These are phyloP conservation scores for Caenorhabditis brenneri DNA, from an alignment of 1,140 invertebrate genomes.

Conservation along the genomic window DNA sequence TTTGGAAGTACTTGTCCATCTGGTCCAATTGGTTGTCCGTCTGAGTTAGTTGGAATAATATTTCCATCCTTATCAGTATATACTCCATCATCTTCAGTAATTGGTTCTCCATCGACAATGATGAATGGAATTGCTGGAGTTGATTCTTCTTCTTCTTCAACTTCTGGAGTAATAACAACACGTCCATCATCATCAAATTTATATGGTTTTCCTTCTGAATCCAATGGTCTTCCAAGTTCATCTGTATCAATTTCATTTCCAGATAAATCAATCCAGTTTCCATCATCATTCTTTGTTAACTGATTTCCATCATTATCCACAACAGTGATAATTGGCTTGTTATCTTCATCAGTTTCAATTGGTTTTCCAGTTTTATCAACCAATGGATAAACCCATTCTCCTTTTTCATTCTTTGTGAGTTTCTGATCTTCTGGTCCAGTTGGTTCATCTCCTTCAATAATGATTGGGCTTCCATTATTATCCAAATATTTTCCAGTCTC, in stretches of 20 bases:
- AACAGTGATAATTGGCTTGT: constrained; percentile 54
- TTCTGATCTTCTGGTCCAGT: constrained; percentile 62
- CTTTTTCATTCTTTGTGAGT: constrained; percentile 57
- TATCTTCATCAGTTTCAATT: constrained; percentile 40
- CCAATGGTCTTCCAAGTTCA: constrained; percentile 45
- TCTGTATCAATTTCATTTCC: constrained; percentile 51
- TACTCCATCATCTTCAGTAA: constrained; percentile 42
- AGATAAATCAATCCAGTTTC: constrained; percentile 41
- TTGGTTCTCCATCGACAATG: constrained; percentile 44
- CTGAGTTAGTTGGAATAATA: constrained; percentile 31
- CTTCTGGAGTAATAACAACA: background rate
- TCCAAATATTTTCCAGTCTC: constrained; percentile 13
- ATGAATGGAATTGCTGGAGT: constrained; percentile 33
- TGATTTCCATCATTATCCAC: constrained; percentile 48
- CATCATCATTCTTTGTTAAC: constrained; percentile 41
- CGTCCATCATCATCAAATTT: constrained; percentile 22
- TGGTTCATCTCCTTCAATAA: constrained; percentile 33
- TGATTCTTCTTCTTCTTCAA: background rate
- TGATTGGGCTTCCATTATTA: constrained; percentile 43
- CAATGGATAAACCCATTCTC: constrained; percentile 62
- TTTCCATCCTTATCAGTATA: constrained; percentile 42
- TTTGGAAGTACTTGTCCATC: constrained; percentile 62
- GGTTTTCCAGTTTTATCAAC: constrained; percentile 38
- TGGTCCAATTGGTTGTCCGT: constrained; percentile 45
- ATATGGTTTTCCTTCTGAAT: constrained; percentile 47